These are phyloP conservation scores for Tricholaema leucomelas DNA, from an alignment of 2,113 vertebrate genomes.

Conservation along the genomic window DNA sequence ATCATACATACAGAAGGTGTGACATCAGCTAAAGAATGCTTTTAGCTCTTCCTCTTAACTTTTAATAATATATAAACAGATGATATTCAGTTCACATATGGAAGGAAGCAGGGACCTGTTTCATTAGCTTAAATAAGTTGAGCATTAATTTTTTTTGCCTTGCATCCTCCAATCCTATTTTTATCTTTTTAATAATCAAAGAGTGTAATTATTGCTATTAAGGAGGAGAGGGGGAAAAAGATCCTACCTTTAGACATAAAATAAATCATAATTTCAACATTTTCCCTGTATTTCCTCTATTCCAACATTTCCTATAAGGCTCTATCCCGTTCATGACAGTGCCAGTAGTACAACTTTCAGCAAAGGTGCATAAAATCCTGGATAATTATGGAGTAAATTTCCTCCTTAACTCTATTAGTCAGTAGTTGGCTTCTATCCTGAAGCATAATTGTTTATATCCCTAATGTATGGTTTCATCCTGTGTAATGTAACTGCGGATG, in stretches of 20 bases:
- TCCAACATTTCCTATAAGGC: neutral
- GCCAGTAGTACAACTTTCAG: neutral
- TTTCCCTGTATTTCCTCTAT: conserved; percentile 1
- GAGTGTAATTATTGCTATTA: neutral
- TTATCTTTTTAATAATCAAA: neutral
- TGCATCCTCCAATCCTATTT: neutral
- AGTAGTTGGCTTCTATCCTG: conserved; percentile 70
- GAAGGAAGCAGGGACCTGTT: neutral
- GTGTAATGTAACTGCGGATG: conserved; percentile 67
- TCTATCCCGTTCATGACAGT: neutral
- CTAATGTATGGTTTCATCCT: conserved; percentile 73
- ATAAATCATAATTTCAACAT: neutral
- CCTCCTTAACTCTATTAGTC: conserved; percentile 65
- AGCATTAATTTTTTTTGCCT: neutral
- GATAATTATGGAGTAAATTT: conserved; percentile 63
- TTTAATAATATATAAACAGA: neutral
- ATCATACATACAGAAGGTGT: neutral
- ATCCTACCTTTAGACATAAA: neutral
- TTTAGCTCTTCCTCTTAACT: neutral
- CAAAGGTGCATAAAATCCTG: conserved; percentile 52
- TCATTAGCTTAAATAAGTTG: neutral
- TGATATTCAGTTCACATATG: neutral
- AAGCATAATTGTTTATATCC: conserved; percentile 73
- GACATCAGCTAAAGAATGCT: neutral
- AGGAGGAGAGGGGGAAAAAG: neutral